Evolutionary conservation across 1,140 invertebrate genomes (phyloP), one percentile per base, ranked within the genome.

Genomic region (Lucilia sericata): DNA sequence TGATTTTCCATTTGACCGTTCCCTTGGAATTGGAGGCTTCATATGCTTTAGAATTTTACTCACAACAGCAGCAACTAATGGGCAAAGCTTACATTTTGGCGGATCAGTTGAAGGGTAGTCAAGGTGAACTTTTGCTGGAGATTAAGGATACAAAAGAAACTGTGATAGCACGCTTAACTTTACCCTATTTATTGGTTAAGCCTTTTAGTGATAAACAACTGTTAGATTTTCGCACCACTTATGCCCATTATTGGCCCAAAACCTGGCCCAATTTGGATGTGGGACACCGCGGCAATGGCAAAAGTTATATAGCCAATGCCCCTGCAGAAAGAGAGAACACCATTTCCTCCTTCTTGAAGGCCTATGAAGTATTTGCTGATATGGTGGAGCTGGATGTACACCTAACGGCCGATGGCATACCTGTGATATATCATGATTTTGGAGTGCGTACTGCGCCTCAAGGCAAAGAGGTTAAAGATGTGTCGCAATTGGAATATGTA

Each of bases 381-480:
- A 96, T 98, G 93, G 96, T 99, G 21, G 98, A 99, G 92, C 97
- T 99, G 93, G 98, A 99, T 92, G 97, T 99, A 30, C 97, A 98
- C 90, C 91, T 99, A 51, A 97, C 97, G 80, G 98, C 98, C 92
- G 98, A 99, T 91, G 93, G 96, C 84, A 93, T 98, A 86, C 98
- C 98, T 14, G 96, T 99, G 74, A 95, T 99, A 85, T 99, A 98
- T 92, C 98, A 99, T 90, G 98, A 99, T 92, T 99, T 97, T 91
- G 94, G 96, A 88, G 96, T 98, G 60, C 96, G 95, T 85, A 97
- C 98, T 86, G 95, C 96, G 14, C 93, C 97, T 91, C 94, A 95
- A 87, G 96, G 96, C 88, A 95, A 95, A 87, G 93, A 94, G 88
- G 92, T 95, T 84, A 94, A 94, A 85, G 94, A 94, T 84, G 84